A percentile compares a stretch with the other conserved stretches of the same genome.
Evolutionary conservation across 37 sponge, comb jelly and placozoan genomes (phyloP).

Genomic region (Bolinopsis microptera): DNA sequence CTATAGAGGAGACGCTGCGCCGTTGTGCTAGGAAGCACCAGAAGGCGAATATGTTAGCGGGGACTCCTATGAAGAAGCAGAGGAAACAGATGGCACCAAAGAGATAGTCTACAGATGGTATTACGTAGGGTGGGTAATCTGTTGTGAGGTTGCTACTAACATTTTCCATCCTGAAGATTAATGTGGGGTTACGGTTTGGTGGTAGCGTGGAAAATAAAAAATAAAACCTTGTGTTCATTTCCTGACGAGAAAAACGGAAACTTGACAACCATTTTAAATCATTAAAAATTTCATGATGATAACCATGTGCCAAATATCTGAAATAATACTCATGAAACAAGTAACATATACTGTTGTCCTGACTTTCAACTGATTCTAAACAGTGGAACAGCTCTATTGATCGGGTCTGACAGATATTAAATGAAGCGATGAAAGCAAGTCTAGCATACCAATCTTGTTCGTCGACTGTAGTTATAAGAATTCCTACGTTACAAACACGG

Average conservation of each 20-base stretch:
- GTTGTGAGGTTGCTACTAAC: background rate
- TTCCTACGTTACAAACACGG: too few species aligned
- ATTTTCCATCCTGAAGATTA: background rate
- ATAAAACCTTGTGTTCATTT: background rate
- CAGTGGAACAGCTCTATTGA: too few species aligned
- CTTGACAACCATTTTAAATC: background rate
- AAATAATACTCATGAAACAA: too few species aligned
- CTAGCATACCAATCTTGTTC: too few species aligned
- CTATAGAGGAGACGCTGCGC: background rate
- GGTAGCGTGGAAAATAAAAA: constrained; percentile 9
- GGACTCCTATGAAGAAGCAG: constrained; percentile 31
- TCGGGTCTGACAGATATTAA: too few species aligned
- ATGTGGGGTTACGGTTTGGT: constrained; percentile 68
- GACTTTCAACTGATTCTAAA: too few species aligned
- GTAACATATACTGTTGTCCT: too few species aligned
- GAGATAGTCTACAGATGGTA: background rate
- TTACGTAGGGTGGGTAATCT: too few species aligned
- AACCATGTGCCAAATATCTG: too few species aligned
- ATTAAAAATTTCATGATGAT: too few species aligned
- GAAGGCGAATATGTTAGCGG: constrained; percentile 49
- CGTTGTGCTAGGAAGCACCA: background rate
- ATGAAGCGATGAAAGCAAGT: too few species aligned
- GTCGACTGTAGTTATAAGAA: too few species aligned
- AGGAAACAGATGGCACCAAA: background rate
- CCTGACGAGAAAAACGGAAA: background rate